Base-by-base conservation (phyloP, 2,113 vertebrate genomes). In the Regulus satrapa region DNA sequence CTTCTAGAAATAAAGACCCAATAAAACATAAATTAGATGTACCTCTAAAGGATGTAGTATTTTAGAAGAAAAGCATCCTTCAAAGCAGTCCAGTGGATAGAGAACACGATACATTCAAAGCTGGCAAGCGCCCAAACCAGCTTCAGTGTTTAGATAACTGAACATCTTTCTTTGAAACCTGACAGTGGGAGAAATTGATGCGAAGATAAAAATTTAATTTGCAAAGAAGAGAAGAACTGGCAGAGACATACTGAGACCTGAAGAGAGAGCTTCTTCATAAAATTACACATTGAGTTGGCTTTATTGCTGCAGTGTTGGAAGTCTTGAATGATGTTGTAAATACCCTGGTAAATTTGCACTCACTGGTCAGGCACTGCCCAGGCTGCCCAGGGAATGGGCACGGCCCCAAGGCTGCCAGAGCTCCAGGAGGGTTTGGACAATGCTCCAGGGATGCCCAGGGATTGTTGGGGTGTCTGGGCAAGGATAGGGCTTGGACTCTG, bases 201-300 rank as follows among this genome's bases (percentile, higher is more conserved):
- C 2, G 6, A 59, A 77, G 86, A 68, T 29, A 49, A 86, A 86
- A 91, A n/a, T 23, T 15, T 20, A 19, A 45, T 83, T 85, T 92
- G 72, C 56, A 71, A 49, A 56, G 38, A 58, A 38, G 63, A 74
- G 58, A 58, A 34, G 46, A 54, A 48, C 45, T 40, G 43, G 46
- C 49, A 92, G 58, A 93, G 61, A 13, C 10, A 87, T 74, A 95
- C 76, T 85, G 68, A 83, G 75, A 72, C 34, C 31, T 63, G n/a
- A 79, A 68, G n/a, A 81, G 75, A 90, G 12, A 81, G 59, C 31
- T 32, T 78, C 52, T 86, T 69, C 28, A 32, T 49, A 41, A 92
- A 82, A 87, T 63, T 41, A 32, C 18, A 28, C 29, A 13, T 45
- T 73, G 64, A 63, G 62, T 74, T 89, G 74, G n/a, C 28, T 82